A percentile compares a stretch with the other conserved stretches of the same genome.
Evolutionary conservation across 2,888 invertebrate genomes (phyloP).

Genomic region (Abrostola triplasia): DNA sequence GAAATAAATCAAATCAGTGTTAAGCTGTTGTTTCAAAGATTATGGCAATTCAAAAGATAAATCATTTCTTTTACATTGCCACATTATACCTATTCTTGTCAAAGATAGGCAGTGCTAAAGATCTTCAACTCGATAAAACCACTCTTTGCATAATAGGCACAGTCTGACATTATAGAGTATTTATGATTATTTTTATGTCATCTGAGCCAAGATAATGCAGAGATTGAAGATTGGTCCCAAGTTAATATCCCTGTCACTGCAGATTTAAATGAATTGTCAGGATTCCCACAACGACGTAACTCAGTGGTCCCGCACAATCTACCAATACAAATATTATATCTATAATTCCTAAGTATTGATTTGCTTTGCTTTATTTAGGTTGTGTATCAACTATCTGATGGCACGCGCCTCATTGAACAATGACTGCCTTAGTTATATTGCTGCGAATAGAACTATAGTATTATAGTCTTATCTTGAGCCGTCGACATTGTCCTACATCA

Average conservation of each 20-base stretch:
- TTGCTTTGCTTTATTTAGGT: not conserved
- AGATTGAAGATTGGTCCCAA: slow-evolving; percentile 1
- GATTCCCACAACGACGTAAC: not conserved
- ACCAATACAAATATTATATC: too few relatives aligned
- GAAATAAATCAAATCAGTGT: too few relatives aligned
- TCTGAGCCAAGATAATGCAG: slow-evolving; percentile 1
- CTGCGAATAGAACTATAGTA: slow-evolving; percentile 15
- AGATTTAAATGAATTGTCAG: slow-evolving; percentile 8
- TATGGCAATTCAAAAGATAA: too few relatives aligned
- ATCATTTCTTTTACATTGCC: too few relatives aligned
- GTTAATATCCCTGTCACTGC: slow-evolving; percentile 6
- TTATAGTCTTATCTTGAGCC: slow-evolving; percentile 21
- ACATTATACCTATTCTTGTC: too few relatives aligned
- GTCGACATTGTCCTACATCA: slow-evolving; percentile 9
- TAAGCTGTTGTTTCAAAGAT: too few relatives aligned
- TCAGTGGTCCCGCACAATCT: too few relatives aligned
- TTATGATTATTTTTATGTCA: not conserved
- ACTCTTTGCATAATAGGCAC: too few relatives aligned
- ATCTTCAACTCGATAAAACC: too few relatives aligned
- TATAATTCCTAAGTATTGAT: slow-evolving; percentile 3
- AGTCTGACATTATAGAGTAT: too few relatives aligned
- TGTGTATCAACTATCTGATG: slow-evolving; percentile 10
- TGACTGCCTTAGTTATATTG: slow-evolving; percentile 6
- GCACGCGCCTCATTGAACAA: slow-evolving; percentile 3
- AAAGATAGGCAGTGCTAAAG: too few relatives aligned